phyloP scores from a whole-genome alignment of 2,888 invertebrate species.

The Lepidocyrtinus sp. region DNA sequence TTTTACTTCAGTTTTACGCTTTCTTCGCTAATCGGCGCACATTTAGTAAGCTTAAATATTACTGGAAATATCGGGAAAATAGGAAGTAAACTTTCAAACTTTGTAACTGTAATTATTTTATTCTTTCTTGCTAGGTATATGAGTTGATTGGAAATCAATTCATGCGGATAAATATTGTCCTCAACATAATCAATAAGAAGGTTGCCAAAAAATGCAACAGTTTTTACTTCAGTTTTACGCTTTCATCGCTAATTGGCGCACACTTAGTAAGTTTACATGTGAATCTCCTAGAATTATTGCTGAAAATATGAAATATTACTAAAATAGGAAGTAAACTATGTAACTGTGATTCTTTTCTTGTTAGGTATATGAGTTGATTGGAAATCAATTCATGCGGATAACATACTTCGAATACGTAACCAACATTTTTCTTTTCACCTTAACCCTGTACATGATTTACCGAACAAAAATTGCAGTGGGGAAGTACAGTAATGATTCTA shows the following conservation, averaged over 20 bases:
- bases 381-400: conserved; percentile 43
- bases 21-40: conserved; percentile 42
- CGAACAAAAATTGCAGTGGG: conserved; percentile 50
- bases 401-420: conserved; percentile 54
- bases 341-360: background rate
- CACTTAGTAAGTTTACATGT: conserved; percentile 48
- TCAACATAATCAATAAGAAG: conserved; percentile 43
- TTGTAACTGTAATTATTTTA: conserved; percentile 6
- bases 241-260: conserved; percentile 47
- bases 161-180: conserved; percentile 29
- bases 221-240: conserved; percentile 59
- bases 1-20: conserved; percentile 61
- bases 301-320: too few species aligned
- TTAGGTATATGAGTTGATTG: conserved; percentile 49
- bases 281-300: too few species aligned
- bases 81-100: background rate
- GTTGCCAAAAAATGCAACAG: conserved; percentile 42
- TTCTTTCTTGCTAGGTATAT: too few species aligned
- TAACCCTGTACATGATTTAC: conserved; percentile 55
- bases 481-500: conserved; percentile 12
- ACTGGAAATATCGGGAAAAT: too few species aligned
- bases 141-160: conserved; percentile 45
- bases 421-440: conserved; percentile 57
- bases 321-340: too few species aligned
- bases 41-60: conserved; percentile 46